phyloP scores from a whole-genome alignment of 2,113 vertebrate genomes.

The Chaetodon auriga region DNA sequence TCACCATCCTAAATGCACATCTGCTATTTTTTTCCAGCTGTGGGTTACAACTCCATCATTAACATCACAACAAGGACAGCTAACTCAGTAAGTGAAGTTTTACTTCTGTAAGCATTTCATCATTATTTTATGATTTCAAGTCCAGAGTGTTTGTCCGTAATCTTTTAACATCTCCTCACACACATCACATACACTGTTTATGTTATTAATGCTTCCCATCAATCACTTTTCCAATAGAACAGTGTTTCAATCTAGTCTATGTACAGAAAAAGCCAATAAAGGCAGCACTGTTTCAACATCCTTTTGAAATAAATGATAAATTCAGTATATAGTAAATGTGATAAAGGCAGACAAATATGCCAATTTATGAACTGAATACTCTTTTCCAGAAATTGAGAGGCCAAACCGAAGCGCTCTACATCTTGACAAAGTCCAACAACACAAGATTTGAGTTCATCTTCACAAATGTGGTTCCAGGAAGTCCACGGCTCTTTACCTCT shows the following conservation, averaged over 20 bases:
- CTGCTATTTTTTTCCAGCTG: slow-evolving; percentile 84
- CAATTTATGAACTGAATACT: slow-evolving; percentile 38
- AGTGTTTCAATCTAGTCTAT: neutral
- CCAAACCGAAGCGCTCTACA: slow-evolving; percentile 98
- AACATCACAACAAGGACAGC: slow-evolving; percentile 97
- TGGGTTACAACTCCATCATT: slow-evolving; percentile 97
- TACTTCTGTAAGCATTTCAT: neutral
- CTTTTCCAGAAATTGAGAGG: slow-evolving; percentile 94
- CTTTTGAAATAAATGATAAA: neutral
- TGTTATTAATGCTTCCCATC: neutral
- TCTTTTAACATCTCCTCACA: neutral
- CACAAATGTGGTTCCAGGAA: slow-evolving; percentile 96
- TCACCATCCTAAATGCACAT: neutral
- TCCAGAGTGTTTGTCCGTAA: neutral
- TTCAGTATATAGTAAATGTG: neutral
- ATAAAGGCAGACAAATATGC: neutral
- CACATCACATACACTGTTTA: neutral
- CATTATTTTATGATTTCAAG: neutral
- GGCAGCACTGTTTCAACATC: neutral
- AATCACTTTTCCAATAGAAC: neutral
- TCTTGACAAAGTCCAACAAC: slow-evolving; percentile 96
- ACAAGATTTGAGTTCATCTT: slow-evolving; percentile 99
- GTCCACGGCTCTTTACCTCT: slow-evolving; percentile 97
- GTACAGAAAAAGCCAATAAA: neutral
- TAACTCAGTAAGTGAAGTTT: slow-evolving; percentile 91